These are phyloP conservation scores for Phasianus colchicus DNA, from an alignment of 2,113 vertebrate genomes.

Conservation along the genomic window DNA sequence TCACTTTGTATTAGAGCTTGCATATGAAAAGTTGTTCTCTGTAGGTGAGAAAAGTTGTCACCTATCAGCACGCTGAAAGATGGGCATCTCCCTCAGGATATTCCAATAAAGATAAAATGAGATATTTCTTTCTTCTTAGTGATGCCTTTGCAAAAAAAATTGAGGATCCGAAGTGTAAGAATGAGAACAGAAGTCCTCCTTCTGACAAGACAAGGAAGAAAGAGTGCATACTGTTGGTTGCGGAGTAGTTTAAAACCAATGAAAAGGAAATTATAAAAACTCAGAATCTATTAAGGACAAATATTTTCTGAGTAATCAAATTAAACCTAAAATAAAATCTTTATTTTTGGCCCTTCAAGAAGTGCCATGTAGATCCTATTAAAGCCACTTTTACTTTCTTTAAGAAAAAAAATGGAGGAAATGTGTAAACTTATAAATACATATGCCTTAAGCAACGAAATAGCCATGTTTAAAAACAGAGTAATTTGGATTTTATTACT, in stretches of 20 bases:
- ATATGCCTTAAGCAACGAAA: slow-evolving; percentile 45
- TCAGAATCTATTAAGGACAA: background rate
- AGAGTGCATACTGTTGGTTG: background rate
- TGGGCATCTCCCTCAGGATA: background rate
- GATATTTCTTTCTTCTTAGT: background rate
- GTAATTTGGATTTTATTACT: slow-evolving; percentile 45
- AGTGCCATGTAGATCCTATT: background rate
- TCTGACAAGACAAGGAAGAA: background rate
- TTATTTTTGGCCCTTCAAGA: background rate
- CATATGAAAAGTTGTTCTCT: background rate
- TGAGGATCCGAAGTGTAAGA: background rate
- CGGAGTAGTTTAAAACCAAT: background rate
- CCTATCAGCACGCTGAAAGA: background rate
- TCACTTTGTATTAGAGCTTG: background rate
- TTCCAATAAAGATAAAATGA: background rate
- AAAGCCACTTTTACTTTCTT: background rate
- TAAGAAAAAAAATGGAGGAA: slow-evolving; percentile 53
- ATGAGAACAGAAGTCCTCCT: background rate
- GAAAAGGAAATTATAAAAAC: background rate
- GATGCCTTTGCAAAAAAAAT: background rate
- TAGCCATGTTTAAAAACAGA: slow-evolving; percentile 44
- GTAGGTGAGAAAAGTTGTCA: background rate
- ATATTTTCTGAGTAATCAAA: background rate
- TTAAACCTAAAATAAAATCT: background rate
- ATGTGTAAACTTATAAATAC: slow-evolving; percentile 57